Evolutionary conservation across 2,113 vertebrate genomes (phyloP).

Genomic region (Ammodytes dubius): DNA sequence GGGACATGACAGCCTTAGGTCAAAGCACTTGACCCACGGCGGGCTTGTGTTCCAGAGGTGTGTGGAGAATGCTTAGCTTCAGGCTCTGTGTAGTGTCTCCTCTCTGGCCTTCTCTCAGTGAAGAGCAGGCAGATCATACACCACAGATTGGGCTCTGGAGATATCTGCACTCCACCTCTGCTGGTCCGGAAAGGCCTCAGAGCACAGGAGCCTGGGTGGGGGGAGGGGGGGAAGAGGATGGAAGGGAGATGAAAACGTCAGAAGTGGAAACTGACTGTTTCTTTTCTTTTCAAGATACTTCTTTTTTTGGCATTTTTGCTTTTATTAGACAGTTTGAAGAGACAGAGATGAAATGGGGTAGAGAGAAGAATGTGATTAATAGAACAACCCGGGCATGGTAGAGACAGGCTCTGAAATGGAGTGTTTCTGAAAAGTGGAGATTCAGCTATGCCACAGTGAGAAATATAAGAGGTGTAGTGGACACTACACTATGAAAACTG

Average conservation of each 20-base stretch:
- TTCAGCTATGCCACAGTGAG: too few relatives aligned
- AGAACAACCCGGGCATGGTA: too few relatives aligned
- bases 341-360: background rate
- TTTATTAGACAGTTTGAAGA: too few relatives aligned
- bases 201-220: conserved; percentile 78
- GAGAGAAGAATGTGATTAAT: too few relatives aligned
- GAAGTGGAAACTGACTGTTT: background rate
- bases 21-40: background rate
- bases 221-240: background rate
- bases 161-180: conserved; percentile 77
- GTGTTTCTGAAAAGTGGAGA: too few relatives aligned
- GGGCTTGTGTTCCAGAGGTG: background rate
- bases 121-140: conserved; percentile 80
- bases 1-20: conserved; percentile 8
- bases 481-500: too few relatives aligned
- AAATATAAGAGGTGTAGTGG: too few relatives aligned
- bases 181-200: conserved; percentile 76
- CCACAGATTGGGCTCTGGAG: conserved; percentile 82
- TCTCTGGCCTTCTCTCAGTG: conserved; percentile 46
- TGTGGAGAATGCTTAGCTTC: conserved; percentile 3
- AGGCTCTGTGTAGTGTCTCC: conserved; percentile 32
- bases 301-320: too few relatives aligned
- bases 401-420: too few relatives aligned
- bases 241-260: background rate
- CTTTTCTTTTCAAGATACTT: too few relatives aligned